A percentile compares a stretch with the other conserved stretches of the same genome.
These are phyloP conservation scores for Melanotaenia boesemani DNA, from an alignment of 2,797 vertebrate genomes.

Conservation along the genomic window DNA sequence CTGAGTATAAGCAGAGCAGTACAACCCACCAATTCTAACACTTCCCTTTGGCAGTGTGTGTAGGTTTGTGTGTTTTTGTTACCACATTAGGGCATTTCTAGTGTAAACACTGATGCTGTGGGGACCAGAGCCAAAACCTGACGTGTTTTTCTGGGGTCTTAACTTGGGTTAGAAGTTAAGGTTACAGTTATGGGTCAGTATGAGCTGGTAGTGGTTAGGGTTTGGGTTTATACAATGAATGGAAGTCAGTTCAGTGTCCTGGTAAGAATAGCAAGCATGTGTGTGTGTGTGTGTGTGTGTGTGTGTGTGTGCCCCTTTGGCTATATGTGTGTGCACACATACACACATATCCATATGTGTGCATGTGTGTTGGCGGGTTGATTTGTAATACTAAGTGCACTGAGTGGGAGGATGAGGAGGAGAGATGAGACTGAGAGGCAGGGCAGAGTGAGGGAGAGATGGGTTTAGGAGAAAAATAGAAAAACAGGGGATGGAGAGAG, in stretches of 20 bases:
- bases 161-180: too few relatives aligned
- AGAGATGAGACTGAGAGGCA: slow-evolving; percentile 73
- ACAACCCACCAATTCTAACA: slow-evolving; percentile 57
- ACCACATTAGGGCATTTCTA: too few relatives aligned
- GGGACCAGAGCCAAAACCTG: too few relatives aligned
- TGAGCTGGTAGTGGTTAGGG: neutral
- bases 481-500: slow-evolving; percentile 61
- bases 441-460: slow-evolving; percentile 60
- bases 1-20: slow-evolving; percentile 25
- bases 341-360: slow-evolving; percentile 6
- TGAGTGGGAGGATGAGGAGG: slow-evolving; percentile 77
- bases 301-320: slow-evolving; percentile 20
- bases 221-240: neutral
- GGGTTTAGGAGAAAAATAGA: slow-evolving; percentile 55
- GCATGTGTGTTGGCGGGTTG: slow-evolving; percentile 67
- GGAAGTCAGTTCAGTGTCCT: neutral
- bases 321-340: slow-evolving; percentile 14
- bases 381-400: slow-evolving; percentile 79
- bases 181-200: too few relatives aligned
- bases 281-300: slow-evolving; percentile 5
- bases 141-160: too few relatives aligned
- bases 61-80: neutral
- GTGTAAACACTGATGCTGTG: too few relatives aligned
- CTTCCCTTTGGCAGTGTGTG: slow-evolving; percentile 39
- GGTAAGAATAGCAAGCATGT: neutral